Base-by-base conservation (phyloP, 1,140 invertebrate species). In the Alviniconcha marisindica region DNA sequence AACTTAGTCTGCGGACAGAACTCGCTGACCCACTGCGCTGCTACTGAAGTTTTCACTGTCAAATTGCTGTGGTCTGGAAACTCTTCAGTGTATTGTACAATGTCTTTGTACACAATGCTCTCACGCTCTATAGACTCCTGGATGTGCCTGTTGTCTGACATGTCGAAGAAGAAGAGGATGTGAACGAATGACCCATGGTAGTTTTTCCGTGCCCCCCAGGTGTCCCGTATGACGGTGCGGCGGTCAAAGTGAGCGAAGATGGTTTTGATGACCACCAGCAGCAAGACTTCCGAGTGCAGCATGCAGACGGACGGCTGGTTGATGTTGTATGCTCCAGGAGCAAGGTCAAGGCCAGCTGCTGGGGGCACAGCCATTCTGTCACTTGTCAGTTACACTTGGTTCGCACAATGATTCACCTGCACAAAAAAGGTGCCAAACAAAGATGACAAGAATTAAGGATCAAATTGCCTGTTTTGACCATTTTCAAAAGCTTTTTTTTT, bases 11-110 rank as follows among this genome's bases (percentile, higher is more conserved):
- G 92, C 7, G 89, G 87, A 90, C 97, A 98, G 85, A 95, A 93
- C 15, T 91, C 92, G 0, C 94, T 90, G 0, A 95, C 95, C 97
- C 97, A 98, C 88, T 95, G 94, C 38, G 97, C 90, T 0, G 96
- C 97, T 96, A 97, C 97, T 0, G 96, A 90, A 89, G 97, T 74
- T 91, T 97, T 97, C 87, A 97, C 96, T 1, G 96, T 97, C 93
- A 97, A 94, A 92, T 97, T 97, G 91, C 97, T 97, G 86, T 95
- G 95, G 24, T 96, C 96, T 2, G 21, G 24, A 60, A 42, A 38
- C 7, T 42, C 56, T 15, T 5, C n/a, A 40, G n/a, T 2, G 24
- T 33, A 71, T 93, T 96, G 96, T 56, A 97, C 94, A 83, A 97
- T 93, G 90, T 97, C 96, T n/a, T 93, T 91, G 87, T 95, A 94